phyloP scores from a whole-genome alignment of 2,113 vertebrate species.

The Gobius niger region DNA sequence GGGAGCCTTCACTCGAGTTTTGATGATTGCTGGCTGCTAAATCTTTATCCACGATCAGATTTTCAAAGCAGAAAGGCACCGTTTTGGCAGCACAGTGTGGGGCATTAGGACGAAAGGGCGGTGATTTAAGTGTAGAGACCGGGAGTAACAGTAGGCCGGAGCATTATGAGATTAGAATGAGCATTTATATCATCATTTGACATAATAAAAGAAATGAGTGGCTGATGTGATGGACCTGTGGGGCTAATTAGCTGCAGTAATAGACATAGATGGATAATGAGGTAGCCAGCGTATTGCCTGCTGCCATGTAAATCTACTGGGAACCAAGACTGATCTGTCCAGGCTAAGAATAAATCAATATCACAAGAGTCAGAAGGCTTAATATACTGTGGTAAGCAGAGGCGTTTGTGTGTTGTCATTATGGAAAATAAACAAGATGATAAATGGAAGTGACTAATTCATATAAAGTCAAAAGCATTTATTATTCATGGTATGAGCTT shows the following conservation, averaged over 20 bases:
- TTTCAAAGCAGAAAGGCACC: conserved; percentile 5
- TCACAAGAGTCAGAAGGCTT: neutral
- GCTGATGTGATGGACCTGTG: neutral
- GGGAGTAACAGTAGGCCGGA: neutral
- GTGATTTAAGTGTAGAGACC: neutral
- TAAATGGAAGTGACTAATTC: too few relatives aligned
- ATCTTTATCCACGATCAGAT: conserved; percentile 43
- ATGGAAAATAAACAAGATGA: neutral
- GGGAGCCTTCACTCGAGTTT: conserved; percentile 41
- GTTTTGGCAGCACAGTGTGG: neutral
- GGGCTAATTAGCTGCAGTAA: neutral
- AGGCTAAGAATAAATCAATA: conserved; percentile 1
- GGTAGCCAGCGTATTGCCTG: neutral
- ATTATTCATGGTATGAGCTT: too few relatives aligned
- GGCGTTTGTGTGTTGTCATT: neutral
- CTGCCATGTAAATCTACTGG: neutral
- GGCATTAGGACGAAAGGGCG: neutral
- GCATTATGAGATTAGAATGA: neutral
- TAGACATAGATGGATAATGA: neutral
- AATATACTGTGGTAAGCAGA: neutral
- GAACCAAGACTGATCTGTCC: neutral
- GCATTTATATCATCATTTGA: neutral
- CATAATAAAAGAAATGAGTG: neutral
- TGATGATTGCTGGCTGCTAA: conserved; percentile 45
- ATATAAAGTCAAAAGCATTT: too few relatives aligned